Evolutionary conservation across 2,797 vertebrate genomes (phyloP), one percentile per base, ranked within the genome.

Genomic region (Lagorchestes hirsutus): DNA sequence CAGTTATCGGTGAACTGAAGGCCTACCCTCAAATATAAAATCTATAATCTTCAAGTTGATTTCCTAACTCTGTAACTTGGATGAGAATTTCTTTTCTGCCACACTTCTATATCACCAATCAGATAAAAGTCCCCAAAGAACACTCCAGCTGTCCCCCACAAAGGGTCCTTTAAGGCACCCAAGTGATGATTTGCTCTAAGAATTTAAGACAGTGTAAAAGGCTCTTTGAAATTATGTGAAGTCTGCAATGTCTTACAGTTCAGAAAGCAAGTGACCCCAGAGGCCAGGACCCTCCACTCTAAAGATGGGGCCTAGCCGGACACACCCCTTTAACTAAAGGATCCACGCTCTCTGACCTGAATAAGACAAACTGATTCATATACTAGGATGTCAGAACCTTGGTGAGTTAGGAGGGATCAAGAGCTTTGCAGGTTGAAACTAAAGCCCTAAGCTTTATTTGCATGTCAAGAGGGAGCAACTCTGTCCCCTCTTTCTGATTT

Each of bases 351-450:
- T 95, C 93, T 94, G 95, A 97, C 95, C 95, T 31, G 0, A 87
- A 11, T 27, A 90, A 56, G 46, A 57, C 18, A 3, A 90, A 0
- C 1, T 0, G 0, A 96, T 74, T 94, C 58, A 12, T 14, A 56
- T 90, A 18, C 0, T 0, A 9, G 0, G 12, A 13, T 95, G 96
- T 97, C 97, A 97, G 0, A 93, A 55, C 57, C 96, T 87, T 6
- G 0, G 0, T 96, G 56, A 98, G 93, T 97, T 95, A 96, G 28
- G 74, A 91, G 95, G 74, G 59, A 95, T 14, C 0, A 10, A 67
- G 97, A 96, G 92, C 95, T 95, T 96, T 0, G 1, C 92, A 92
- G 58, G 87, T 55, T 95, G 96, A 97, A 92, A 34, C 40, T 55
- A 5, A 4, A 58, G 93, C 93, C n/a, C 62, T 92, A 95, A 91